A percentile compares a stretch with the other conserved stretches of the same genome.
These are phyloP conservation scores for Tragopan temminckii DNA, from an alignment of 2,797 vertebrate genomes.

Conservation along the genomic window DNA sequence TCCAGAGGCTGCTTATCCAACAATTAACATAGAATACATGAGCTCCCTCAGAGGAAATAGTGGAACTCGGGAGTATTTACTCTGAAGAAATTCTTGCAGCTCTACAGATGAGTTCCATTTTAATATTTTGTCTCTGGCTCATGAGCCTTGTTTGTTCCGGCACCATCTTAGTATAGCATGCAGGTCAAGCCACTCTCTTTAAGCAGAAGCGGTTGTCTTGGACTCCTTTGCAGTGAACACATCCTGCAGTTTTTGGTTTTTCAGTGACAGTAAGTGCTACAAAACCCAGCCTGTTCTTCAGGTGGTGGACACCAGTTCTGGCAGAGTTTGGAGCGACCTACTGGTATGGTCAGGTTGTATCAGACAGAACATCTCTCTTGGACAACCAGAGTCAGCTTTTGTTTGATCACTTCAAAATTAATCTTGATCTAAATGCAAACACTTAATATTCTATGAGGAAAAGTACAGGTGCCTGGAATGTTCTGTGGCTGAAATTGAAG, in stretches of 20 bases:
- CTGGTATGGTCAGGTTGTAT: background rate
- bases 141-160: background rate
- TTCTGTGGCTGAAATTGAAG: background rate
- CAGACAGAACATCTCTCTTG: background rate
- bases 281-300: background rate
- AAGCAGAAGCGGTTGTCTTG: background rate
- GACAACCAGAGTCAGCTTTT: background rate
- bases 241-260: background rate
- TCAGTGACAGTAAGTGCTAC: background rate
- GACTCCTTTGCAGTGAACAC: background rate
- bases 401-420: background rate
- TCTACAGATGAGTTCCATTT: background rate
- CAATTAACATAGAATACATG: conserved; percentile 24
- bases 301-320: background rate
- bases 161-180: background rate
- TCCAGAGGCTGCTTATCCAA: background rate
- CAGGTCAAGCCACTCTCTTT: background rate
- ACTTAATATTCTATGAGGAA: background rate
- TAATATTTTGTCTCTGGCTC: background rate
- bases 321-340: background rate
- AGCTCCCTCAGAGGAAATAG: background rate
- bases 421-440: background rate
- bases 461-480: background rate
- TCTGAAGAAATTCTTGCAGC: background rate
- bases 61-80: background rate